These are phyloP conservation scores for Silurus glanis DNA, from an alignment of 2,113 vertebrate genomes.

Conservation along the genomic window DNA sequence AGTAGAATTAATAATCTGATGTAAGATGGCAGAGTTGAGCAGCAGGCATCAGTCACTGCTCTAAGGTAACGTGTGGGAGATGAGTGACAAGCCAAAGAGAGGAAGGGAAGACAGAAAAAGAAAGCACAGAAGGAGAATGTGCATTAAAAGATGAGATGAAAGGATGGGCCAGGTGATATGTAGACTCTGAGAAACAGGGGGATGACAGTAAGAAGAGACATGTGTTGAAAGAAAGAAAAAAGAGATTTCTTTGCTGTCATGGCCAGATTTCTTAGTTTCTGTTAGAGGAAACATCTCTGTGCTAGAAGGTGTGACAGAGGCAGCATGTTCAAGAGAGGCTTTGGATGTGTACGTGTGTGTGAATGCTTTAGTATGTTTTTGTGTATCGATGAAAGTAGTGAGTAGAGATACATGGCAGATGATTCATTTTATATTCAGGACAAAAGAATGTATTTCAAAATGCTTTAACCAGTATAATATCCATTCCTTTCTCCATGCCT, in stretches of 20 bases:
- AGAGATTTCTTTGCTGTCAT: neutral
- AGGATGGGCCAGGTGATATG: neutral
- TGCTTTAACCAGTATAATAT: conserved; percentile 28
- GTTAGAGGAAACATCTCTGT: conserved; percentile 45
- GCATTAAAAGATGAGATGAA: conserved; percentile 21
- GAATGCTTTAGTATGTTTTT: conserved; percentile 54
- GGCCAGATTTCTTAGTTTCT: conserved; percentile 5
- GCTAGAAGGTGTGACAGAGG: conserved; percentile 43
- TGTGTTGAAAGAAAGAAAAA: neutral
- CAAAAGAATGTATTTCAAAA: conserved; percentile 36
- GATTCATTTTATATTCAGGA: conserved; percentile 4
- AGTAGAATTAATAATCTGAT: conserved; percentile 24
- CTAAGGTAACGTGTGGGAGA: conserved; percentile 20
- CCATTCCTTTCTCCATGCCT: conserved; percentile 42
- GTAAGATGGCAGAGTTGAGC: conserved; percentile 12
- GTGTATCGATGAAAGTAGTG: conserved; percentile 32
- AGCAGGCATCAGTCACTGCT: conserved; percentile 10
- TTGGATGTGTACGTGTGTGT: conserved; percentile 39
- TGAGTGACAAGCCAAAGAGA: conserved; percentile 9
- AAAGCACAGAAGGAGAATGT: conserved; percentile 18
- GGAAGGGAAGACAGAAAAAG: conserved; percentile 31
- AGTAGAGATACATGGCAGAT: neutral
- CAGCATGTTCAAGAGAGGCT: conserved; percentile 39
- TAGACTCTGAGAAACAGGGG: conserved; percentile 52
- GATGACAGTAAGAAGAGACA: conserved; percentile 47